Percentiles rank a stretch among this genome's conserved stretches.
phyloP scores from a whole-genome alignment of 2,797 vertebrate genomes.

The Astyanax mexicanus region DNA sequence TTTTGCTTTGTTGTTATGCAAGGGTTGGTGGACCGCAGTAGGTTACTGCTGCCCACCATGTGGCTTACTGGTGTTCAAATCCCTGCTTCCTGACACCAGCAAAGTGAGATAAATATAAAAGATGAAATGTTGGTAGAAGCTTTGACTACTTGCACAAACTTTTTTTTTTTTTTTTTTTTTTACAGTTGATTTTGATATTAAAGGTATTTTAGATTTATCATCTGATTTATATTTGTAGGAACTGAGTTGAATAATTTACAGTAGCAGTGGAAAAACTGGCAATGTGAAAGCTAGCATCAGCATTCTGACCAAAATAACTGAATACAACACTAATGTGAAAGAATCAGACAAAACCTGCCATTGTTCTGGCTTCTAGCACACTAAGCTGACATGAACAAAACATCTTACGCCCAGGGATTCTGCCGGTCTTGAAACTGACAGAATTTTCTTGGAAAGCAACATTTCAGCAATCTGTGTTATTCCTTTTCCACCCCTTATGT shows the following conservation, averaged over 20 bases:
- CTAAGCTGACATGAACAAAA: background rate
- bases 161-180: too few relatives aligned
- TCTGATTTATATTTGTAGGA: background rate
- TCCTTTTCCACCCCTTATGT: background rate
- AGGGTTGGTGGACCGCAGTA: too few relatives aligned
- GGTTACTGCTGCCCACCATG: too few relatives aligned
- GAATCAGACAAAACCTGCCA: too few relatives aligned
- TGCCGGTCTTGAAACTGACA: background rate
- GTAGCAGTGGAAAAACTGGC: background rate
- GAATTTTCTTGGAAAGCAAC: background rate
- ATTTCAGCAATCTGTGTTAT: background rate
- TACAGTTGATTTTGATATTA: background rate
- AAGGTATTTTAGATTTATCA: background rate
- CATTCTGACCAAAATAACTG: background rate
- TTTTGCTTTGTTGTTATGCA: too few relatives aligned
- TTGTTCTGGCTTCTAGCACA: background rate
- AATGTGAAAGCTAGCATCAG: background rate
- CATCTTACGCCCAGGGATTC: background rate
- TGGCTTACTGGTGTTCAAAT: too few relatives aligned
- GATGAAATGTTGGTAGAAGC: too few relatives aligned
- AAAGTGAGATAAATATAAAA: too few relatives aligned
- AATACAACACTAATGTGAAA: background rate
- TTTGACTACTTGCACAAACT: too few relatives aligned
- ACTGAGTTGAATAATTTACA: background rate
- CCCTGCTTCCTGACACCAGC: too few relatives aligned